phyloP scores from a whole-genome alignment of 2,888 invertebrate genomes.

The Nebria brevicollis region DNA sequence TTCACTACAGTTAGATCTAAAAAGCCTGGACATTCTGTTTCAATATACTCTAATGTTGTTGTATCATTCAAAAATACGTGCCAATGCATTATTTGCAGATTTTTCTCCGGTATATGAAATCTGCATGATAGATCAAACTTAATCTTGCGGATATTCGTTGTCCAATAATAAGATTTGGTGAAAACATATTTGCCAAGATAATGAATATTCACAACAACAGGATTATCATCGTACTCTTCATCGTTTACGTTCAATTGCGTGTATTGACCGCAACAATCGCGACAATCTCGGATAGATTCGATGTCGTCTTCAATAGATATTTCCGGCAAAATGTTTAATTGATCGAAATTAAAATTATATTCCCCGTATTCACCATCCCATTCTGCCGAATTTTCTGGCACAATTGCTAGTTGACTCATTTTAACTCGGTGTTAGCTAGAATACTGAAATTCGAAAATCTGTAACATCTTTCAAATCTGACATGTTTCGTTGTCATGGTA shows the following conservation, averaged over 20 bases:
- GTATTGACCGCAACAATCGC: constrained; percentile 12
- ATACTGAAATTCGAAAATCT: constrained; percentile 17
- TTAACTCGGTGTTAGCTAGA: not conserved
- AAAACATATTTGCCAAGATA: constrained; percentile 40
- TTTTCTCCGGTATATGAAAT: constrained; percentile 49
- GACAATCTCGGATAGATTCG: not conserved
- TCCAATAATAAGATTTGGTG: constrained; percentile 50
- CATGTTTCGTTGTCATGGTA: constrained; percentile 41
- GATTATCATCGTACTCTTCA: constrained; percentile 30
- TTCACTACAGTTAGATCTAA: constrained; percentile 50
- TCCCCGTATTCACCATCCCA: constrained; percentile 14
- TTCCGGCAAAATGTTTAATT: not conserved
- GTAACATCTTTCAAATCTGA: constrained; percentile 36
- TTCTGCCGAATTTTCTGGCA: not conserved
- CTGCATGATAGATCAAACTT: constrained; percentile 50
- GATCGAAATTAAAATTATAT: not conserved
- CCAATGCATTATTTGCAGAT: constrained; percentile 53
- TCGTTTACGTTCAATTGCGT: constrained; percentile 26
- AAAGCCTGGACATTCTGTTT: constrained; percentile 55
- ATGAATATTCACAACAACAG: constrained; percentile 36
- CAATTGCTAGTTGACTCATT: constrained; percentile 5
- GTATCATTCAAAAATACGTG: constrained; percentile 52
- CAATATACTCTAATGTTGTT: constrained; percentile 54
- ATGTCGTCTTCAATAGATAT: not conserved
- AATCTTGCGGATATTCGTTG: constrained; percentile 50